Conservation (phyloP, 2,113 vertebrate genomes). For the Coryphaenoides rupestris region DNA sequence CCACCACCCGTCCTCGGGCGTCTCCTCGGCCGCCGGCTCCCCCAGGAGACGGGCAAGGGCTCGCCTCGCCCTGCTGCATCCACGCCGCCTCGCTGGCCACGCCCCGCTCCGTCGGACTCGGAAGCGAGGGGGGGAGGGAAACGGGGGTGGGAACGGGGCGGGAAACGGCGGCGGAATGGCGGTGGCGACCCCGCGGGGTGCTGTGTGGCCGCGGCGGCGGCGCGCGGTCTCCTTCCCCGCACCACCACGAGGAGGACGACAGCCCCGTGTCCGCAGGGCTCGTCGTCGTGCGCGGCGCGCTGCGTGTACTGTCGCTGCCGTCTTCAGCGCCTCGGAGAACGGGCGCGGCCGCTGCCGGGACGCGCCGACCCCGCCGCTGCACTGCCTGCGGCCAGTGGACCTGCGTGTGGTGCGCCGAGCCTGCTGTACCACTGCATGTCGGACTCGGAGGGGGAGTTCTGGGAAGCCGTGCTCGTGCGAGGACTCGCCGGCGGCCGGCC, state of each 20-base stretch:
- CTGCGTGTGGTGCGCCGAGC: slow-evolving; percentile 92
- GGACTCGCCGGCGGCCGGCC: slow-evolving; percentile 73
- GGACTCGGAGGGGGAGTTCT: slow-evolving; percentile 92
- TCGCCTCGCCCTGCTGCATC: slow-evolving; percentile 77
- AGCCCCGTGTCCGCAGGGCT: slow-evolving; percentile 73
- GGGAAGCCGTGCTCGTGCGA: slow-evolving; percentile 93
- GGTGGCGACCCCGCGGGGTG: slow-evolving; percentile 54
- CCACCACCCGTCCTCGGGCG: slow-evolving; percentile 62
- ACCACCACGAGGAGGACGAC: slow-evolving; percentile 76
- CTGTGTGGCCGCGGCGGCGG: slow-evolving; percentile 61
- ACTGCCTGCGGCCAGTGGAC: slow-evolving; percentile 86
- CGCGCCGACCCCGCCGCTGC: slow-evolving; percentile 85
- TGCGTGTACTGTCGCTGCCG: slow-evolving; percentile 89
- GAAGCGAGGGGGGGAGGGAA: slow-evolving; percentile 66
- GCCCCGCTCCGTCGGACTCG: slow-evolving; percentile 75
- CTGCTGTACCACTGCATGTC: slow-evolving; percentile 95
- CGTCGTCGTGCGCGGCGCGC: slow-evolving; percentile 77
- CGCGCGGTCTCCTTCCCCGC: too few relatives aligned
- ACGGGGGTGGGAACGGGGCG: slow-evolving; percentile 44
- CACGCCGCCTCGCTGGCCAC: slow-evolving; percentile 75
- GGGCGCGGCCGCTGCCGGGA: slow-evolving; percentile 87
- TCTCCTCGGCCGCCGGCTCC: slow-evolving; percentile 67
- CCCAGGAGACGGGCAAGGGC: slow-evolving; percentile 71
- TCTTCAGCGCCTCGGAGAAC: slow-evolving; percentile 84
- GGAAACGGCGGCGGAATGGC: background rate